These are phyloP conservation scores for Dicerorhinus sumatrensis DNA, from an alignment of 2,113 vertebrate genomes.

Conservation along the genomic window DNA sequence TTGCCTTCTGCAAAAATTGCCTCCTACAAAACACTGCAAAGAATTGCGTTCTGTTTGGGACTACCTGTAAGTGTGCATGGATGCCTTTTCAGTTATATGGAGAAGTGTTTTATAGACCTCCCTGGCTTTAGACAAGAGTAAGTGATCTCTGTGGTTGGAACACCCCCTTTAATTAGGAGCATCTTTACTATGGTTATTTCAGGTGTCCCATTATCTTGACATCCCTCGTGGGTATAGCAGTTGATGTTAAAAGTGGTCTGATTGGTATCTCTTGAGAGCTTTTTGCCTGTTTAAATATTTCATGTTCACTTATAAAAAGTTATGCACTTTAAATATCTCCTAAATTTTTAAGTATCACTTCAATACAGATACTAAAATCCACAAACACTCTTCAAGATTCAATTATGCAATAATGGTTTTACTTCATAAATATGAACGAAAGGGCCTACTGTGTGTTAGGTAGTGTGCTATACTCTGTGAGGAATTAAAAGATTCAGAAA, in stretches of 20 bases:
- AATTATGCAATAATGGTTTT: not conserved
- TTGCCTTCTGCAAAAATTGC: conserved; percentile 51
- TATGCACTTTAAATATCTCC: conserved; percentile 7
- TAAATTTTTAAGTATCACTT: not conserved
- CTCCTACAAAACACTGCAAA: conserved; percentile 25
- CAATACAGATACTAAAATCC: not conserved
- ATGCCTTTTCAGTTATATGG: not conserved
- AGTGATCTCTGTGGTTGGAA: not conserved
- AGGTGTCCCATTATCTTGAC: not conserved
- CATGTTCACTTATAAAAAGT: conserved; percentile 51
- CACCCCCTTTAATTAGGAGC: not conserved
- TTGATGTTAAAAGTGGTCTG: conserved; percentile 7
- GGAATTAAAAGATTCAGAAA: not conserved
- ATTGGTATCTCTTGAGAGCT: conserved; percentile 18
- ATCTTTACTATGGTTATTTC: not conserved
- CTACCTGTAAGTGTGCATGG: conserved; percentile 7
- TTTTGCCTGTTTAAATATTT: conserved; percentile 69
- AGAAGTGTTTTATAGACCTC: not conserved
- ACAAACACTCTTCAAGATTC: not conserved
- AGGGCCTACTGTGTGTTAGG: not conserved
- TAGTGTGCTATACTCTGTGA: not conserved
- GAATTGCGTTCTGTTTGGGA: conserved; percentile 11
- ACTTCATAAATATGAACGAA: not conserved
- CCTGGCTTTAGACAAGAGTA: conserved; percentile 1
- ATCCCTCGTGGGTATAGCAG: not conserved